Evolutionary conservation across 2,113 vertebrate species (phyloP), one percentile per base, ranked within the genome.

Genomic region (Tursiops truncatus): DNA sequence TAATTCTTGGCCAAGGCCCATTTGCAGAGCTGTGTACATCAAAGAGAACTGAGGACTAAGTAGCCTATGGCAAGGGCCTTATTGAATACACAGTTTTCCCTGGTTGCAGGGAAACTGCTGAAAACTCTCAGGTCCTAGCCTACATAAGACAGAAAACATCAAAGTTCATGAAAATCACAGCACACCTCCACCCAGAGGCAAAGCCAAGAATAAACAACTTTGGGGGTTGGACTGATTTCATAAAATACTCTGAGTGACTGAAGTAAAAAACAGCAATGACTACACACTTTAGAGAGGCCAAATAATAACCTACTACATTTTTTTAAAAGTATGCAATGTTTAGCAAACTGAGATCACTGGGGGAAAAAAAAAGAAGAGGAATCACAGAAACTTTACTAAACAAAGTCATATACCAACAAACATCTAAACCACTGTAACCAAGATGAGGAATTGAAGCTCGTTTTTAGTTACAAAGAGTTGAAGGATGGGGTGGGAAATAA

Each of bases 401-500:
- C 96, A 98, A 97, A 97, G 60, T 83, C 85, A 95, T 95, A 91
- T 70, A 94, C 89, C 65, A 96, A 93, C 97, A 96, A 94, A 97
- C 88, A 86, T 84, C 91, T 89, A 76, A 96, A 91, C 91, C 85
- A 82, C 96, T 94, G 33, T 56, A 77, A 80, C 84, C 86, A 85
- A 82, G 44, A 88, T 8, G 71, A 53, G 60, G 26, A 88, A 89
- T 86, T 86, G 86, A 97, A 93, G 25, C 23, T 94, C 10, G 17
- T 65, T 95, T 92, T 96, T 82, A 97, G 83, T 97, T 93, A 91
- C 95, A 3, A 68, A 98, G 97, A 97, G 96, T 96, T 98, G 97
- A 97, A 68, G 85, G 79, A 82, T n/a, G 20, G 83, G 67, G 67
- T 95, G 83, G 89, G 83, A 97, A 96, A 92, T 94, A 95, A 98